phyloP scores from a whole-genome alignment of 2,888 invertebrate species.

The Cybosia mesomella region DNA sequence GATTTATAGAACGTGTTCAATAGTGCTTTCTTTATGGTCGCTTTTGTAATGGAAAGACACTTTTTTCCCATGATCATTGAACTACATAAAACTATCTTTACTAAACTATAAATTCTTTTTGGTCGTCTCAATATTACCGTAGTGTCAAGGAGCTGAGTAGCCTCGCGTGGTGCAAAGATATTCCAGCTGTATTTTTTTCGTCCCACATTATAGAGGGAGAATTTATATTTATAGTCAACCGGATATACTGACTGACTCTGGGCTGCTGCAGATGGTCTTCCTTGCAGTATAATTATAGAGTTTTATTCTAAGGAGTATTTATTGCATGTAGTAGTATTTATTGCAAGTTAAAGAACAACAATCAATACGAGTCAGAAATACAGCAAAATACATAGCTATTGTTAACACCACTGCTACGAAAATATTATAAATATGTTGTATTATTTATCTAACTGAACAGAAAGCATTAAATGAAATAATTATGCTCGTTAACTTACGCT shows the following conservation, averaged over 20 bases:
- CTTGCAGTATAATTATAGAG: not conserved
- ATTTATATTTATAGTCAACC: not conserved
- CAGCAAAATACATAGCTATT: not conserved
- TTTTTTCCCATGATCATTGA: too few species aligned
- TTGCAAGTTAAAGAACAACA: not conserved
- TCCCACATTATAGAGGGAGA: too few species aligned
- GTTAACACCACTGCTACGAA: not conserved
- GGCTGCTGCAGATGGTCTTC: too few species aligned
- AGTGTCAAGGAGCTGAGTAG: too few species aligned
- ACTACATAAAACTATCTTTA: too few species aligned
- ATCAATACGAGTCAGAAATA: not conserved
- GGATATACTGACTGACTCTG: not conserved
- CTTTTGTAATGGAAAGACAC: too few species aligned
- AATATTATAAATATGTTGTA: not conserved
- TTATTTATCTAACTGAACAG: not conserved
- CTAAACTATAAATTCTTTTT: too few species aligned
- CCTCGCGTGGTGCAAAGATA: too few species aligned
- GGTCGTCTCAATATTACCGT: too few species aligned
- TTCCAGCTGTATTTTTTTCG: too few species aligned
- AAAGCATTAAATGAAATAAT: not conserved
- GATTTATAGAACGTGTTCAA: too few species aligned
- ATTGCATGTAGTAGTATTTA: not conserved
- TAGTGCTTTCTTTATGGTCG: too few species aligned
- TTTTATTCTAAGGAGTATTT: not conserved
- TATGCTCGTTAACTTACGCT: conserved; percentile 59